Percentiles rank a stretch among this genome's conserved stretches.
Conservation (phyloP, 1,140 invertebrate species). For the Drosophila aff. region DNA sequence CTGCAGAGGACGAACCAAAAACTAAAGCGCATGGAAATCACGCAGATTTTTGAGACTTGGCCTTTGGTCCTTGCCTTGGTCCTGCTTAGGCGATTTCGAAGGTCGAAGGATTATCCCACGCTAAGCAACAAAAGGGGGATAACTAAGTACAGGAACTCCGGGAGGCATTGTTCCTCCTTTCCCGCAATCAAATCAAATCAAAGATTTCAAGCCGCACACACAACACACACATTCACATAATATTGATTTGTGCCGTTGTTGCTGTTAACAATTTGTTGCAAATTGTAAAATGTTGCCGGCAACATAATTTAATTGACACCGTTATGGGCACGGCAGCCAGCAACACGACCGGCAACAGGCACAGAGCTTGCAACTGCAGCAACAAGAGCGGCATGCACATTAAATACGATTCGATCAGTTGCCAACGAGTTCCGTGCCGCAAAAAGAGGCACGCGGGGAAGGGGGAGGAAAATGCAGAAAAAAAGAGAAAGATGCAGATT, state of each 20-base stretch:
- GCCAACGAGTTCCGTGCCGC: slow-evolving; percentile 25
- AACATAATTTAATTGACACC: slow-evolving; percentile 83
- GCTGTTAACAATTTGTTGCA: slow-evolving; percentile 82
- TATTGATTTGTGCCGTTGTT: slow-evolving; percentile 67
- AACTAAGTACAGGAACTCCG: slow-evolving; percentile 5
- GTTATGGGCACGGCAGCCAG: slow-evolving; percentile 72
- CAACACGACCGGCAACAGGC: slow-evolving; percentile 22
- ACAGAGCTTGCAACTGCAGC: slow-evolving; percentile 18
- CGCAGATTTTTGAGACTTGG: slow-evolving; percentile 3
- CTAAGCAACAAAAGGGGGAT: slow-evolving; percentile 60
- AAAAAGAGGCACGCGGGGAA: not conserved
- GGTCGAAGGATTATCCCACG: slow-evolving; percentile 69
- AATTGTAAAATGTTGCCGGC: slow-evolving; percentile 80
- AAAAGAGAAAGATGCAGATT: slow-evolving; percentile 33
- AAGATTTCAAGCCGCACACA: slow-evolving; percentile 11
- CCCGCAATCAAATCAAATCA: slow-evolving; percentile 28
- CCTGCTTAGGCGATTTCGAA: slow-evolving; percentile 55
- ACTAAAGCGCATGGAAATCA: slow-evolving; percentile 10
- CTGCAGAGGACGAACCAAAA: slow-evolving; percentile 36
- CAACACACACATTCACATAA: not conserved
- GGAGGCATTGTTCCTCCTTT: slow-evolving; percentile 22
- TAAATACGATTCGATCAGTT: slow-evolving; percentile 46
- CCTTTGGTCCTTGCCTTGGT: slow-evolving; percentile 3
- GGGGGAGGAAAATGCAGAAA: not conserved
- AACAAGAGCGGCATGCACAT: slow-evolving; percentile 26